Conservation (phyloP, 2,113 vertebrate genomes). For the Strigops habroptila region DNA sequence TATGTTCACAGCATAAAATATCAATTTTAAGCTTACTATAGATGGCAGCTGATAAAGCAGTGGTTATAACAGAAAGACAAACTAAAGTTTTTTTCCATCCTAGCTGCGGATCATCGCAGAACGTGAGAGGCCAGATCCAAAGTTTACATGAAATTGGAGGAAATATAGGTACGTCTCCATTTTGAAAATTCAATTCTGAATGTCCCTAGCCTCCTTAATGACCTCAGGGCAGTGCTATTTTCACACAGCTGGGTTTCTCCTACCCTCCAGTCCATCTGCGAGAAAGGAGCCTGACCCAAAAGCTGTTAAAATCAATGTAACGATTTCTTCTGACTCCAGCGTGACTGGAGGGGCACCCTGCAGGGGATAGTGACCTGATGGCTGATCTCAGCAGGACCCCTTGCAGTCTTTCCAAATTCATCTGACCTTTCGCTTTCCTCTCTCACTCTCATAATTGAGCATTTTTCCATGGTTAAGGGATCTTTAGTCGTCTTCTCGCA, state of each 20-base stretch:
- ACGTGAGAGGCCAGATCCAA: conserved; percentile 74
- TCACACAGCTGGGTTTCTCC: not conserved
- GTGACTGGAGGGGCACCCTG: not conserved
- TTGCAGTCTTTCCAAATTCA: not conserved
- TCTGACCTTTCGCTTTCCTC: not conserved
- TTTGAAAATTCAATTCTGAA: not conserved
- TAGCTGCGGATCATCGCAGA: conserved; percentile 64
- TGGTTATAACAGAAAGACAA: not conserved
- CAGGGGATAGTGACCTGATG: not conserved
- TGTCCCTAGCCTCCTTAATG: not conserved
- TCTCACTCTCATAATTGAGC: not conserved
- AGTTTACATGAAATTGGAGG: conserved; percentile 88
- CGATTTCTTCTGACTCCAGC: not conserved
- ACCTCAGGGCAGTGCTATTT: not conserved
- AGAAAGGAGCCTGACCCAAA: not conserved
- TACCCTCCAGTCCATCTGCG: not conserved
- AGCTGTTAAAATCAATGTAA: not conserved
- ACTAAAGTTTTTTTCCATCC: not conserved
- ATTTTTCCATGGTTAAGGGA: not conserved
- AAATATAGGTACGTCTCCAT: conserved; percentile 82
- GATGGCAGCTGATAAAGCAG: not conserved
- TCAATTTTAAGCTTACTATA: not conserved
- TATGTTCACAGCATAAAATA: not conserved
- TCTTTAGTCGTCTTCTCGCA: not conserved
- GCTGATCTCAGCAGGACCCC: not conserved